A percentile compares a stretch with the other conserved stretches of the same genome.
These are phyloP conservation scores for Tychaedon coryphoeus DNA, from an alignment of 2,113 vertebrate species.

Conservation along the genomic window DNA sequence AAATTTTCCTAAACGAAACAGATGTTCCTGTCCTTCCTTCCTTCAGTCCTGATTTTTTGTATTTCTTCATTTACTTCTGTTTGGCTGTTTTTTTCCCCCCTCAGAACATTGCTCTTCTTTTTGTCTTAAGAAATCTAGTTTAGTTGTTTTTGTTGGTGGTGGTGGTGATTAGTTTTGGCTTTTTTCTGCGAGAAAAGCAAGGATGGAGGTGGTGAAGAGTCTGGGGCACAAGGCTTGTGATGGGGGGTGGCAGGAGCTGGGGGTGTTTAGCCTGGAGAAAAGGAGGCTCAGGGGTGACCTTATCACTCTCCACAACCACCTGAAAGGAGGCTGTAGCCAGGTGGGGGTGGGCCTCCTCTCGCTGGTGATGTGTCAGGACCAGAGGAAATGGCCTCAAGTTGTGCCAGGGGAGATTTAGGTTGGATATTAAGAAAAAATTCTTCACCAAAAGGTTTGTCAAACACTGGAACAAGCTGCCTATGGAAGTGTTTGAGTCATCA, in stretches of 20 bases:
- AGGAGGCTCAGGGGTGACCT: neutral
- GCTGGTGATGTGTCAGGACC: neutral
- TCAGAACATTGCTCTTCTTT: neutral
- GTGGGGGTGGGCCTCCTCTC: accelerated
- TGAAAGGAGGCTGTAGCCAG: neutral
- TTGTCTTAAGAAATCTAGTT: neutral
- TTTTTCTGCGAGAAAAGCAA: neutral
- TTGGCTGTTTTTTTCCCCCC: too few species aligned
- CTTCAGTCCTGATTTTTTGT: neutral
- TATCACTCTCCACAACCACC: neutral
- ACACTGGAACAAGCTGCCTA: neutral
- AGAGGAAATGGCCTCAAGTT: neutral
- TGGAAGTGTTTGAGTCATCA: too few species aligned
- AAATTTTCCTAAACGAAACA: neutral
- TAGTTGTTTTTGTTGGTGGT: neutral
- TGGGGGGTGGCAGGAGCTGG: neutral
- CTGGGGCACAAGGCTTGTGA: too few species aligned
- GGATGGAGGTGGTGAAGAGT: neutral
- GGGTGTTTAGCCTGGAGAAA: neutral
- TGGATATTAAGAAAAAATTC: neutral
- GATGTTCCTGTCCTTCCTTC: neutral
- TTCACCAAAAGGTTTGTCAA: neutral
- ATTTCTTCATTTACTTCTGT: neutral
- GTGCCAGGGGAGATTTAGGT: neutral
- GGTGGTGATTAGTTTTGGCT: neutral